Base-by-base conservation (phyloP, 2,888 invertebrate species). In the Tenthredo mesomela region DNA sequence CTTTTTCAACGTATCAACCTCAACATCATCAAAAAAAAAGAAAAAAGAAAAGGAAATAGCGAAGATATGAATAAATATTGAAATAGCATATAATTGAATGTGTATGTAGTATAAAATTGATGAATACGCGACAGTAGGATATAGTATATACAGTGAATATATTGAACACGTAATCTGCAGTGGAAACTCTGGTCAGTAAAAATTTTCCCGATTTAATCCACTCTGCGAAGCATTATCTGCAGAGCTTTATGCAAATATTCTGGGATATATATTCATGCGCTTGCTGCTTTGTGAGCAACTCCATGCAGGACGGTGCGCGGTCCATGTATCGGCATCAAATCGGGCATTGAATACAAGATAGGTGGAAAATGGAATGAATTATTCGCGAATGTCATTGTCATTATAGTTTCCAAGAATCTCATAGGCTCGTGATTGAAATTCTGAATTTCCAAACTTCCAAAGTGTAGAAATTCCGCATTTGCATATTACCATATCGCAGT, bases 181-280 rank as follows among this genome's bases (percentile, higher is more conserved):
- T 54, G 77, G 7, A 33, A 50, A 18, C 12, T n/a, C 2, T 50
- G 47, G 12, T 29, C n/a, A 21, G 40, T 37, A 58, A 61, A 61
- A 61, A 58, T 40, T 80, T 61, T 54, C n/a, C 29, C 50, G 77
- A 80, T 58, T 80, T 50, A 80, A 80, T 80, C 80, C 58, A 61
- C 50, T 80, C 50, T 15, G 58, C 61, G 61, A 80, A 50, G 61
- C 80, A 80, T 80, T 80, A 61, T 80, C 80, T 40, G 40, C 21
- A 43, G 50, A 29, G 80, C 80, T 80, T 58, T 61, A 58, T 80
- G 80, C 80, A 80, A 80, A 80, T 80, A 80, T 61, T 61, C 61
- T 61, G 1, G 18, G 0, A 43, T 40, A 25, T 43, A 73, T n/a
- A 29, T 73, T 43, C 67, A 67, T 67, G 15, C 7, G 67, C 21